Conservation (phyloP, 2,888 invertebrate genomes). For the Melieria crassipennis region DNA sequence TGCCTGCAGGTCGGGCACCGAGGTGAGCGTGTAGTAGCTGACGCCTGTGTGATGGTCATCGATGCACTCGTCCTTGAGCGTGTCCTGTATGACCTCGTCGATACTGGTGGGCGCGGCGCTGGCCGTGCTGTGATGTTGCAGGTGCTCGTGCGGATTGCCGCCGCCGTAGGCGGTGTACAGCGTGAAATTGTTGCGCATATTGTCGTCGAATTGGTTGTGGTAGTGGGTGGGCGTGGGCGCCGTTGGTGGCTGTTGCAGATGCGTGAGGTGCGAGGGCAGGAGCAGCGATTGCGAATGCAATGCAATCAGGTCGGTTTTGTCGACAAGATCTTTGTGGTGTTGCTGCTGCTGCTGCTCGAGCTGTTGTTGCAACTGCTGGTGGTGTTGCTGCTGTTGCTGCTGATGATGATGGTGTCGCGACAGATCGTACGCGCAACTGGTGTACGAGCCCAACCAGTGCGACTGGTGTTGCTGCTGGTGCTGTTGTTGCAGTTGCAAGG, state of each 20-base stretch:
- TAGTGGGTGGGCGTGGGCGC: constrained; percentile 39
- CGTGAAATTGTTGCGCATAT: constrained; percentile 60
- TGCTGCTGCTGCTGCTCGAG: constrained; percentile 49
- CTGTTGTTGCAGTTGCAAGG: constrained; percentile 13
- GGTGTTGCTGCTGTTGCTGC: constrained; percentile 34
- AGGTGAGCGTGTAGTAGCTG: constrained; percentile 61
- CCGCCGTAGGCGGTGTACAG: constrained; percentile 51
- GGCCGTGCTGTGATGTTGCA: constrained; percentile 43
- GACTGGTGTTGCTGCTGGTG: constrained; percentile 18
- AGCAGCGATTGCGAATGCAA: constrained; percentile 41
- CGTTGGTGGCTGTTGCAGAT: constrained; percentile 44
- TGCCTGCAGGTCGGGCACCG: constrained; percentile 53
- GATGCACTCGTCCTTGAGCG: constrained; percentile 64
- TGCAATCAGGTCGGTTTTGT: constrained; percentile 33
- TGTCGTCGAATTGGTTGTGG: constrained; percentile 43
- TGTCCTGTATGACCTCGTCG: constrained; percentile 66
- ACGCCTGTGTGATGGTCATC: constrained; percentile 57
- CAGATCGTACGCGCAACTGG: constrained; percentile 52
- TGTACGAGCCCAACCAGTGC: constrained; percentile 47
- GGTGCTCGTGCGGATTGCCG: constrained; percentile 47
- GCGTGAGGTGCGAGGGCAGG: constrained; percentile 29
- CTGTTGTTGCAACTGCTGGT: constrained; percentile 45
- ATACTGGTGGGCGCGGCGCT: constrained; percentile 52
- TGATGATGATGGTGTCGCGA: constrained; percentile 50
- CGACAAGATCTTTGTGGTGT: constrained; percentile 39